Conservation (phyloP, 1,140 invertebrate species). For the Acyrthosiphon pisum region DNA sequence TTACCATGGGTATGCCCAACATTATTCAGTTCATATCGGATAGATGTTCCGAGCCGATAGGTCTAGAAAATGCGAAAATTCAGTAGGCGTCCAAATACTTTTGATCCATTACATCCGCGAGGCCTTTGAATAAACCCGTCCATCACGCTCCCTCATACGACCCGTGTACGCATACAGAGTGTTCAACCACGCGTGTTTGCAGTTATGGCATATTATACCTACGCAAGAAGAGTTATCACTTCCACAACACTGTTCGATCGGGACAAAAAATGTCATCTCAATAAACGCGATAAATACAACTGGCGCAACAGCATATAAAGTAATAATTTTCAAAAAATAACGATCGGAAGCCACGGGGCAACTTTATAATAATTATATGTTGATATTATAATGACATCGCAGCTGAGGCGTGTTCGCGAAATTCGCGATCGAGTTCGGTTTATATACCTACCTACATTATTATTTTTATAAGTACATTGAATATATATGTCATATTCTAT, state of each 20-base stretch:
- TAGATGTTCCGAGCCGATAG: not conserved
- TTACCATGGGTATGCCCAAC: not conserved
- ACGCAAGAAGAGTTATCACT: not conserved
- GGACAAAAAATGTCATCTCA: no score
- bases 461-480: no score
- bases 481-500: not conserved
- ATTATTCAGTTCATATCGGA: not conserved
- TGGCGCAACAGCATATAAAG: not conserved
- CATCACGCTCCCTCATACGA: not conserved
- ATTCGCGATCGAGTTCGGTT: not conserved
- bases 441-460: not conserved
- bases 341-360: not conserved
- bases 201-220: not conserved
- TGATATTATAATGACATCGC: not conserved
- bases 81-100: not conserved
- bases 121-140: not conserved
- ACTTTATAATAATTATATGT: not conserved
- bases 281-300: not conserved
- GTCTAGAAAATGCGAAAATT: not conserved
- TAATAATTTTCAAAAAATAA: not conserved
- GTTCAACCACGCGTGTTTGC: not conserved
- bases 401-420: not conserved
- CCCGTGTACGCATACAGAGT: not conserved
- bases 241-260: not conserved
- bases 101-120: not conserved